Evolutionary conservation across 1,140 invertebrate genomes (phyloP).

Genomic region (Mizuhopecten yessoensis): DNA sequence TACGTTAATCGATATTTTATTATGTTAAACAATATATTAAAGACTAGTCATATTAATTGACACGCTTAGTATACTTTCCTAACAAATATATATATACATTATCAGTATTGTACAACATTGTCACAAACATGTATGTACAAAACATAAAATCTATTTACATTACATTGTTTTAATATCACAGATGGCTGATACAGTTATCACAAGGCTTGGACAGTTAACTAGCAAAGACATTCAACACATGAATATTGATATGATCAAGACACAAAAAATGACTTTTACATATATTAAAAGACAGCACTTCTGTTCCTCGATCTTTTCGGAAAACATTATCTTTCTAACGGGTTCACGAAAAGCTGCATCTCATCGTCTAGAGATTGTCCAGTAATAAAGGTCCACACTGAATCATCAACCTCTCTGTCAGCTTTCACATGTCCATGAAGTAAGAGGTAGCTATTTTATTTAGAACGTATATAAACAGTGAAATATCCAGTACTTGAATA

Average conservation of each 20-base stretch:
- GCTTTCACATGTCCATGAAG: too few relatives aligned
- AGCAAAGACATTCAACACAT: neutral
- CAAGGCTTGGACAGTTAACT: neutral
- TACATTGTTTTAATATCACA: constrained; percentile 6
- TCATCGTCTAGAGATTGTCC: too few relatives aligned
- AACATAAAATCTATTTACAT: neutral
- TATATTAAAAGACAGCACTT: neutral
- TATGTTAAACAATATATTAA: constrained; percentile 6
- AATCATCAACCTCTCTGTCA: too few relatives aligned
- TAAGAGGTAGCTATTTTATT: too few relatives aligned
- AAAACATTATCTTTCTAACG: too few relatives aligned
- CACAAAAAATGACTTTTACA: neutral
- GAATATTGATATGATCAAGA: neutral
- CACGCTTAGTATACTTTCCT: neutral
- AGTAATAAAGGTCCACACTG: too few relatives aligned
- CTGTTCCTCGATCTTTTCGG: too few relatives aligned
- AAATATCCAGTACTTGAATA: too few relatives aligned
- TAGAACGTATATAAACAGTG: too few relatives aligned
- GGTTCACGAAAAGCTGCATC: too few relatives aligned
- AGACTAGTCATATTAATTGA: constrained; percentile 17
- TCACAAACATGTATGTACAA: neutral
- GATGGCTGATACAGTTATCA: neutral
- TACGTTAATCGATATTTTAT: neutral
- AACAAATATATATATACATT: constrained; percentile 23
- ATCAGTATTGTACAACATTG: neutral